Evolutionary conservation across 2,113 vertebrate species (phyloP).

Genomic region (Greenwoodochromis staneri): DNA sequence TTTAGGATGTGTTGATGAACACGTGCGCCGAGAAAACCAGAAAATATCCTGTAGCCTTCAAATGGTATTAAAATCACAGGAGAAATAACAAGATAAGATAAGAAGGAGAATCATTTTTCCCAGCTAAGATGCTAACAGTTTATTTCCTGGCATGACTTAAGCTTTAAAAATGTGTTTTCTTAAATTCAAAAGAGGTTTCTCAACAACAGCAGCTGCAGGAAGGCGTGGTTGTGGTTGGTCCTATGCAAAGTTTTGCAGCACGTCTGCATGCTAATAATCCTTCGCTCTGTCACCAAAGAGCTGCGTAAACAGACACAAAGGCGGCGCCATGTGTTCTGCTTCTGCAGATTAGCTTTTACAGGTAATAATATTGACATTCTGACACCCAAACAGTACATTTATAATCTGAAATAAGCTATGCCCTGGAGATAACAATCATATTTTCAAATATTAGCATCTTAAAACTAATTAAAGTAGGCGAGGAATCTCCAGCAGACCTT

Average conservation of each 20-base stretch:
- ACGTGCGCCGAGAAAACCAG: background rate
- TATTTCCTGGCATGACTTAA: background rate
- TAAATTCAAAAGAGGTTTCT: background rate
- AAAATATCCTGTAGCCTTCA: background rate
- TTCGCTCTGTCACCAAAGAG: background rate
- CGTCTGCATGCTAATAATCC: background rate
- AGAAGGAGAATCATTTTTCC: fast-evolving
- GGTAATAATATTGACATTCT: background rate
- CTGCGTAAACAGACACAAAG: background rate
- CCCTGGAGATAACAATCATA: background rate
- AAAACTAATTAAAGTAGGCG: background rate
- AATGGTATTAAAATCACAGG: background rate
- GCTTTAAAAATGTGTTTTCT: background rate
- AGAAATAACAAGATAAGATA: background rate
- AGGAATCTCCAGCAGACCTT: background rate
- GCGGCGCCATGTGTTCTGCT: background rate
- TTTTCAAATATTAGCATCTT: background rate
- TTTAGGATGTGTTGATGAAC: background rate
- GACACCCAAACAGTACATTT: background rate
- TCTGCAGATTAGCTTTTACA: background rate
- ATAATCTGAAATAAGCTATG: background rate
- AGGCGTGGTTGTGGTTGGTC: background rate
- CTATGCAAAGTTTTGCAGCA: background rate
- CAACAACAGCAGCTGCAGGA: fast-evolving
- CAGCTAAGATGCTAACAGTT: background rate